A percentile compares a stretch with the other conserved stretches of the same genome.
These are phyloP conservation scores for Mormyrus hasselquistii DNA, from an alignment of 2,797 vertebrate species.

Conservation along the genomic window DNA sequence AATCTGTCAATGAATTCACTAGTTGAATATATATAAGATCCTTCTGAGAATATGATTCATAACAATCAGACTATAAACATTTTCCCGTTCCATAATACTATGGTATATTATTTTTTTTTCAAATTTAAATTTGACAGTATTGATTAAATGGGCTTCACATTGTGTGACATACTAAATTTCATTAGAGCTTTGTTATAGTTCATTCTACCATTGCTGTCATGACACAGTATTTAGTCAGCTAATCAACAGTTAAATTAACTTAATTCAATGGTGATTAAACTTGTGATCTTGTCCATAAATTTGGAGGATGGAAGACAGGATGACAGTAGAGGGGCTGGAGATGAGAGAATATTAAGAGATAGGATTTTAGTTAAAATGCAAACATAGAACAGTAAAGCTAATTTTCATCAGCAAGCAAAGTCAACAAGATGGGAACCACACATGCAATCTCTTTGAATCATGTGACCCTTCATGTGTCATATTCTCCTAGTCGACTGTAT, in stretches of 20 bases:
- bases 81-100: neutral
- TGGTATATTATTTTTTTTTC: neutral
- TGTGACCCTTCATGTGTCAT: neutral
- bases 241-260: constrained; percentile 14
- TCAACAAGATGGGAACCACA: neutral
- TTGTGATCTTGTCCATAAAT: neutral
- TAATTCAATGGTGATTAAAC: constrained; percentile 10
- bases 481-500: neutral
- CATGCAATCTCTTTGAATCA: neutral
- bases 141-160: neutral
- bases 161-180: constrained; percentile 3
- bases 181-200: constrained; percentile 5
- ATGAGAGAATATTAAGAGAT: neutral
- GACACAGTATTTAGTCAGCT: constrained; percentile 17
- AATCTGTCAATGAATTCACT: neutral
- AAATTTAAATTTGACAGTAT: neutral
- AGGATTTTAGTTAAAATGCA: neutral
- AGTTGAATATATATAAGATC: neutral
- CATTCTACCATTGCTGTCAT: neutral
- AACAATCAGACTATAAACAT: neutral
- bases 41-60: neutral
- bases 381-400: neutral
- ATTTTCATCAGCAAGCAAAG: neutral
- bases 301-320: neutral
- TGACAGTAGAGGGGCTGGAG: neutral